Evolutionary conservation across 2,888 invertebrate genomes (phyloP).

Genomic region (Xiphydria camelus): DNA sequence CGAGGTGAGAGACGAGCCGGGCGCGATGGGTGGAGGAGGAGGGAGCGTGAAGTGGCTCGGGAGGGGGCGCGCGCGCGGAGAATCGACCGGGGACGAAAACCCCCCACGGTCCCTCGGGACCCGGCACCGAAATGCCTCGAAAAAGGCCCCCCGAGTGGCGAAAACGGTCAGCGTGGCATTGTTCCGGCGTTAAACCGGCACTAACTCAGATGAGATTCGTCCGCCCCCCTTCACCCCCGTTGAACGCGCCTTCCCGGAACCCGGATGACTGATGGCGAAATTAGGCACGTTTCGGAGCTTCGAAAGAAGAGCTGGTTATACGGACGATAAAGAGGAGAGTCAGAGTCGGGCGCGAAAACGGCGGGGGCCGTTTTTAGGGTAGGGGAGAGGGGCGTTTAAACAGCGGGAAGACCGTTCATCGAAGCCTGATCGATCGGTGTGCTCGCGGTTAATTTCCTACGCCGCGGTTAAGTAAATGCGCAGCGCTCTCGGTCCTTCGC

Average conservation of each 20-base stretch:
- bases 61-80: constrained; percentile 6
- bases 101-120: constrained; percentile 19
- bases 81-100: constrained; percentile 5
- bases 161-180: constrained; percentile 28
- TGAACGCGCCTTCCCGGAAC: constrained; percentile 28
- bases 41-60: not conserved
- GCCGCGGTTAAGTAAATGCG: no score
- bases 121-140: constrained; percentile 8
- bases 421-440: no score
- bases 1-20: constrained; percentile 2
- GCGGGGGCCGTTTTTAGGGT: no score
- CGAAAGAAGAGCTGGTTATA: constrained; percentile 19
- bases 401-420: no score
- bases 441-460: no score
- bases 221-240: constrained; percentile 19
- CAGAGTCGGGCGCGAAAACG: no score
- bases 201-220: constrained; percentile 42
- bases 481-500: no score
- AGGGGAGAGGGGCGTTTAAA: no score
- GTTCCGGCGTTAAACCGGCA: constrained; percentile 41
- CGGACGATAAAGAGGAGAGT: constrained; percentile 12
- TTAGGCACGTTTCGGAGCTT: constrained; percentile 25
- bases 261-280: constrained; percentile 39
- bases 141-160: constrained; percentile 17
- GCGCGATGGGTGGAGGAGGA: not conserved